These are phyloP conservation scores for Chloroceryle aenea DNA, from an alignment of 2,113 vertebrate species.

Conservation along the genomic window DNA sequence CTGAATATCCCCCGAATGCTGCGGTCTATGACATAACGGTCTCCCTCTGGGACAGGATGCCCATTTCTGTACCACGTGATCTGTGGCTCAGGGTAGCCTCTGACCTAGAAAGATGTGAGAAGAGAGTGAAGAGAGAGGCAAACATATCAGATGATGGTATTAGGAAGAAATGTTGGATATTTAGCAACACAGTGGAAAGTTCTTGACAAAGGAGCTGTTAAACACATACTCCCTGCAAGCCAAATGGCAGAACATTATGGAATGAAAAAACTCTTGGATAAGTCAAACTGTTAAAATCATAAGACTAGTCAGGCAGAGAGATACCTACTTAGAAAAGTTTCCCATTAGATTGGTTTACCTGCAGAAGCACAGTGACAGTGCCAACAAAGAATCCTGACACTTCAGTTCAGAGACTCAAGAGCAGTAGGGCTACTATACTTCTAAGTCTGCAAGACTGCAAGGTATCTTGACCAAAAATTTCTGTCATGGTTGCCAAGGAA, in stretches of 20 bases:
- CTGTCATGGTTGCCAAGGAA: not conserved
- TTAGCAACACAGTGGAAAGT: constrained; percentile 58
- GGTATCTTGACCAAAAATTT: not conserved
- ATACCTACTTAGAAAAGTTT: not conserved
- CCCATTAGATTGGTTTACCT: not conserved
- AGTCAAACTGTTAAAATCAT: constrained; percentile 23
- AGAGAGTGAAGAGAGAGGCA: not conserved
- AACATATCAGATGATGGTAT: constrained; percentile 26
- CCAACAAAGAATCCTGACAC: not conserved
- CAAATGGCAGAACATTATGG: constrained; percentile 56
- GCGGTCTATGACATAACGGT: constrained; percentile 71
- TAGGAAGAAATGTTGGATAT: constrained; percentile 57
- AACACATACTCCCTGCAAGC: constrained; percentile 39
- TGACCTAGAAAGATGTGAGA: constrained; percentile 78
- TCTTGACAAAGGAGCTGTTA: constrained; percentile 54
- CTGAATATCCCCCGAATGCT: constrained; percentile 86
- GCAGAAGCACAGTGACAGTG: not conserved
- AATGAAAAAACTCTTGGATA: constrained; percentile 5
- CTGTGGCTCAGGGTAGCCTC: constrained; percentile 87
- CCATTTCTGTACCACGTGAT: constrained; percentile 90
- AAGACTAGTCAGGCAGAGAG: not conserved
- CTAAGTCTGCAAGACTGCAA: not conserved
- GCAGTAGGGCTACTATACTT: not conserved
- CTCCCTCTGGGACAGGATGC: constrained; percentile 77
- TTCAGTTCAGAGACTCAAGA: not conserved